phyloP scores from a whole-genome alignment of 2,797 vertebrate species.

The Okamejei kenojei region DNA sequence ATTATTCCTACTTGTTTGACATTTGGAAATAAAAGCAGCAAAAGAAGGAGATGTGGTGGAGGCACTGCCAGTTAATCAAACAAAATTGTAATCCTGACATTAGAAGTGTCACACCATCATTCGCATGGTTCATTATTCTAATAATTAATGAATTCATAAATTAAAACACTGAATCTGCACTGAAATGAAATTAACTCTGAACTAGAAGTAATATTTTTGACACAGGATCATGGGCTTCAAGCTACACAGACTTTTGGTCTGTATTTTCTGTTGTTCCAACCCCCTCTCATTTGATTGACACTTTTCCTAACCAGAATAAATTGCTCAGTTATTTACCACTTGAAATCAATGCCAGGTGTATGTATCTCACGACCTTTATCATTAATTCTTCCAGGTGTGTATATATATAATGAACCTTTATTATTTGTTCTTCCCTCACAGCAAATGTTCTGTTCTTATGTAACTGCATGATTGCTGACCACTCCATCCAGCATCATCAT shows the following conservation, averaged over 20 bases:
- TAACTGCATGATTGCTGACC: too few species aligned
- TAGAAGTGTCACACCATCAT: neutral
- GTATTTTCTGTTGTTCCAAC: neutral
- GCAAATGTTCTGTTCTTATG: too few species aligned
- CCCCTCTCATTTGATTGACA: neutral
- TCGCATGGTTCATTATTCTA: neutral
- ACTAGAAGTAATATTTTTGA: neutral
- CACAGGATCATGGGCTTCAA: neutral
- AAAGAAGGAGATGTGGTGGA: neutral
- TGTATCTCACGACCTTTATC: too few species aligned
- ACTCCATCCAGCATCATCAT: too few species aligned
- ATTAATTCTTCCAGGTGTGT: too few species aligned
- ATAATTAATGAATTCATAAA: neutral
- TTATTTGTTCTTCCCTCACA: too few species aligned
- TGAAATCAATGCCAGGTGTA: neutral
- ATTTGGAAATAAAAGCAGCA: neutral
- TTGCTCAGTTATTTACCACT: neutral
- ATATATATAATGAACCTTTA: too few species aligned
- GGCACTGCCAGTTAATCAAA: neutral
- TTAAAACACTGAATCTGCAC: neutral
- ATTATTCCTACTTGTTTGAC: neutral
- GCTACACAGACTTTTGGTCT: neutral
- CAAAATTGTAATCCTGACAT: constrained; percentile 3
- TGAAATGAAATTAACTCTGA: neutral
- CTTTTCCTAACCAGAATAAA: neutral